Conservation (phyloP, 2,888 invertebrate species). For the Ornithoptera priamus region DNA sequence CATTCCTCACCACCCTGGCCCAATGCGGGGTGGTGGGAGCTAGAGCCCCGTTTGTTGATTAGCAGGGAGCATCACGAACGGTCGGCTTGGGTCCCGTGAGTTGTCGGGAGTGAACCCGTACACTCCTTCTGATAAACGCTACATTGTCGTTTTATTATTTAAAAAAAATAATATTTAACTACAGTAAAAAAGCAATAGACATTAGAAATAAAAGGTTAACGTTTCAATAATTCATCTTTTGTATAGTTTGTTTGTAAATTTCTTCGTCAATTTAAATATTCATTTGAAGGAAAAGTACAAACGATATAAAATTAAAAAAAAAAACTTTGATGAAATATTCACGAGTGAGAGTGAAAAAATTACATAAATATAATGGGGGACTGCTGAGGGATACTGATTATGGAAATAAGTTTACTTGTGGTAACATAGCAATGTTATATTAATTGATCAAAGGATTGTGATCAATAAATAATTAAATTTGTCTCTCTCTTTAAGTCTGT, state of each 20-base stretch:
- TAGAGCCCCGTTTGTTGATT: too few species aligned
- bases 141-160: not conserved
- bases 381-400: not conserved
- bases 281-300: not conserved
- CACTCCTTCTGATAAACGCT: too few species aligned
- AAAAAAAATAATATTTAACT: not conserved
- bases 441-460: too few species aligned
- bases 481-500: too few species aligned
- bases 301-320: not conserved
- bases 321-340: slow-evolving; percentile 1
- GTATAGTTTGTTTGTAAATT: not conserved
- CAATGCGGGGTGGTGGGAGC: too few species aligned
- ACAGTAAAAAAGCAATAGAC: not conserved
- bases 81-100: too few species aligned
- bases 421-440: too few species aligned
- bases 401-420: not conserved
- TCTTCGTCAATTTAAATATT: not conserved
- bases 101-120: too few species aligned
- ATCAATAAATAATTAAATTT: too few species aligned
- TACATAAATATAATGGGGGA: slow-evolving; percentile 1
- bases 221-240: not conserved
- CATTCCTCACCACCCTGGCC: too few species aligned
- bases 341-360: not conserved
- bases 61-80: too few species aligned
- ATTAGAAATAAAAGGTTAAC: not conserved